Evolutionary conservation across 2,888 invertebrate species (phyloP), one percentile per base, ranked within the genome.

Genomic region (Aradus depressus): DNA sequence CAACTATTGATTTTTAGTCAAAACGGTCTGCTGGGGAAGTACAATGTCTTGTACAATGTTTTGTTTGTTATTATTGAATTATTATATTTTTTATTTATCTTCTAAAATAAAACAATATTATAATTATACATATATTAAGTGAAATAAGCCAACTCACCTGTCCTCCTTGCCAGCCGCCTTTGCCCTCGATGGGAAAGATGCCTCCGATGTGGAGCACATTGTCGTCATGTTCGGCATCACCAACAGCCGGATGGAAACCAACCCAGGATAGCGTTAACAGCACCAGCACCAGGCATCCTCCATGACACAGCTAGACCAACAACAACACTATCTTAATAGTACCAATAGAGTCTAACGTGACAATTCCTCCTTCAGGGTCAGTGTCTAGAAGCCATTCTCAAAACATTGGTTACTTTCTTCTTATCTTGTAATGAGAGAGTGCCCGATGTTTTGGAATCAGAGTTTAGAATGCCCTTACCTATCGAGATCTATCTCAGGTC

Each of bases 111-210:
- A 6, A 37, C 37, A 14, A 10, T 14, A 12, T 37, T 12, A 12
- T 8, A 12, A 44, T 21, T 23, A 23, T 21, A 8, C 14, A 41
- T 18, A 22, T 37, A 26, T 16, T 16, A 19, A 8, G 8, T 21
- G 23, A 41, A 18, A 16, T 8, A n/a, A n/a, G n/a, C n/a, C n/a
- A 21, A n/a, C 58, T 62, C 52, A 76, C 79, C 68, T 91, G 89
- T 3, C 97, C 97, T 28, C 97, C 97, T 65, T 96, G 93, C 96
- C 96, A 97, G 62, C 95, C 95, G 44, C 93, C 91, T 65, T 89
- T 84, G 44, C 92, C 96, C 51, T 80, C 84, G 74, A 97, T 96
- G 32, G 98, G 97, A 70, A 98, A 98, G 65, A 97, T 95, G 49
- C 93, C 97, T 50, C 96, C 98, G 68, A 96, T 91, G 70, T 95